phyloP scores from a whole-genome alignment of 2,797 vertebrate species.

The Hapalemur alaotrensis region DNA sequence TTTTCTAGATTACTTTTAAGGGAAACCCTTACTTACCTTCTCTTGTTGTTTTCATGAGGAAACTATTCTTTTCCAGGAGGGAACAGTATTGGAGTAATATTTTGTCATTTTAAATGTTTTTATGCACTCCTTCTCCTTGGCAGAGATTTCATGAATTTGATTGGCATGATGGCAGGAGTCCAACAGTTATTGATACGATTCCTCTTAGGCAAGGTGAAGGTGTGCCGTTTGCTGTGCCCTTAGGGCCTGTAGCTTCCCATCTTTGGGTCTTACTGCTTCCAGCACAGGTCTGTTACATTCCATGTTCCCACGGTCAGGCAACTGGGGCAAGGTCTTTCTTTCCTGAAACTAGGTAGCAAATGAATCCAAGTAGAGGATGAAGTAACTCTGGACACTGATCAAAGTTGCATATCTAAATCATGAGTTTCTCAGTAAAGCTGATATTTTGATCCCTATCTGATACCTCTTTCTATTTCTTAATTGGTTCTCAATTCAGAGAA shows the following conservation, averaged over 20 bases:
- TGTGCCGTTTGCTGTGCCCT: neutral
- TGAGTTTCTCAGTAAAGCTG: neutral
- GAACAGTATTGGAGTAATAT: neutral
- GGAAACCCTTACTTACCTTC: neutral
- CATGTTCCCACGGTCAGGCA: no score
- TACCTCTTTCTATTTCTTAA: neutral
- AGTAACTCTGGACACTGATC: neutral
- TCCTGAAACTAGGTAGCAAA: neutral
- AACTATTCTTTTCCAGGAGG: neutral
- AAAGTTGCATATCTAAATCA: neutral
- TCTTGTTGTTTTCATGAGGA: neutral
- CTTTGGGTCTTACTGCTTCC: neutral
- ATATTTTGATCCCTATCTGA: neutral
- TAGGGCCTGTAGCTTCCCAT: neutral
- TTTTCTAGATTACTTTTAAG: neutral
- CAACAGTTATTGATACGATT: neutral
- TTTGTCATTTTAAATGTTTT: neutral
- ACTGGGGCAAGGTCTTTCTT: neutral
- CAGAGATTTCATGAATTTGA: neutral
- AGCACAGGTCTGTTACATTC: rapidly evolving
- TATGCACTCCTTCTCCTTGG: neutral
- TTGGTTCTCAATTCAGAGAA: neutral
- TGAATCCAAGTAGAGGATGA: neutral
- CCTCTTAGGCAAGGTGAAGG: neutral
- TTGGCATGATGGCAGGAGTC: neutral